Evolutionary conservation across 2,888 invertebrate species (phyloP).

Genomic region (Halictus quadricinctus): DNA sequence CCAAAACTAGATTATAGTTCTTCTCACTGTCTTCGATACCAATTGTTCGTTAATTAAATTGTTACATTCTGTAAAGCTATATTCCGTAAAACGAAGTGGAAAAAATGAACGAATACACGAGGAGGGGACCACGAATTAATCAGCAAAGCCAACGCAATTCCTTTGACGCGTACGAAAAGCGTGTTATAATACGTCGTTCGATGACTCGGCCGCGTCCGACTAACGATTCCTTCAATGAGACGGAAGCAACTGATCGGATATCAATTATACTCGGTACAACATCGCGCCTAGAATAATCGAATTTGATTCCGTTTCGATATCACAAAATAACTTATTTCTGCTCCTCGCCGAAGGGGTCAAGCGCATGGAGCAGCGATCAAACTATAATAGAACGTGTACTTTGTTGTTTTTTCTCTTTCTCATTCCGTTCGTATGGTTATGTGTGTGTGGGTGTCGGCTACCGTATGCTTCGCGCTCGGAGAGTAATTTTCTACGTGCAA

Average conservation of each 20-base stretch:
- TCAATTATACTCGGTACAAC: not conserved
- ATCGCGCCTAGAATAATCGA: constrained; percentile 10
- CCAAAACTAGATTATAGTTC: not conserved
- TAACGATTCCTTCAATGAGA: constrained; percentile 14
- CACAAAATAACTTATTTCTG: constrained; percentile 1
- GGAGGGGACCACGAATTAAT: not conserved
- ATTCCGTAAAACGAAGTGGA: too few relatives aligned
- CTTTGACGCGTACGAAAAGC: constrained; percentile 3
- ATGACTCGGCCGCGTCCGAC: not conserved
- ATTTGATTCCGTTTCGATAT: not conserved
- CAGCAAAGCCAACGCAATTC: not conserved
- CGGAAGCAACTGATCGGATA: constrained; percentile 16
- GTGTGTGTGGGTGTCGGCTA: not conserved
- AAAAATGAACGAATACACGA: not conserved
- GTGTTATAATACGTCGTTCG: not conserved
- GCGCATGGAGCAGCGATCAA: not conserved
- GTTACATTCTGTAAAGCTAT: too few relatives aligned
- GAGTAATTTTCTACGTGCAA: constrained; percentile 4
- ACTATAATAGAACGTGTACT: constrained; percentile 14
- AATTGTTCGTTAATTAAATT: too few relatives aligned
- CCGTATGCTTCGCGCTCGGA: not conserved
- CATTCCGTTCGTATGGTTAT: not conserved
- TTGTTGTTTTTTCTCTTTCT: not conserved
- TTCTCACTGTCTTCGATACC: too few relatives aligned
- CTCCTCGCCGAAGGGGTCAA: not conserved